A percentile compares a stretch with the other conserved stretches of the same genome.
These are phyloP conservation scores for Melanotaenia duboulayi DNA, from an alignment of 2,113 vertebrate species.

Conservation along the genomic window DNA sequence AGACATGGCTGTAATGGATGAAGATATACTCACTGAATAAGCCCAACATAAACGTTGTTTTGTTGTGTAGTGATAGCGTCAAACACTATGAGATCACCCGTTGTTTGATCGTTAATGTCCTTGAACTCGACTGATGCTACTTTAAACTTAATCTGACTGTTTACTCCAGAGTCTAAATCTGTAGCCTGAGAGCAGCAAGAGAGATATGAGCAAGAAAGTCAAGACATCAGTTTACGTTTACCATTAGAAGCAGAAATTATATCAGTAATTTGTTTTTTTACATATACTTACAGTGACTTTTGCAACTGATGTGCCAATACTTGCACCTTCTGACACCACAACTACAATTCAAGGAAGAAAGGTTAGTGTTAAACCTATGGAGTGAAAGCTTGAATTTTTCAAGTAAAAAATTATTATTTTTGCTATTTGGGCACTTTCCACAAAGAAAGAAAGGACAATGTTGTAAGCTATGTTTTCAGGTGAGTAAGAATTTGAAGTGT, in stretches of 20 bases:
- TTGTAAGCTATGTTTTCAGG: too few relatives aligned
- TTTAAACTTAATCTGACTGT: constrained; percentile 80
- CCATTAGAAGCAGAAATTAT: background rate
- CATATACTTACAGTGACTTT: constrained; percentile 75
- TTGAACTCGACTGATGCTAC: constrained; percentile 79
- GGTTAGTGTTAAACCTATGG: background rate
- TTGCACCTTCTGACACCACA: constrained; percentile 77
- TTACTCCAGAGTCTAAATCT: constrained; percentile 83
- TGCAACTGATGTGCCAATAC: constrained; percentile 73
- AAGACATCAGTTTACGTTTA: background rate
- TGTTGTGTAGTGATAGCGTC: constrained; percentile 58
- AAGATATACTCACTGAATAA: constrained; percentile 75
- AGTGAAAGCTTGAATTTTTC: background rate
- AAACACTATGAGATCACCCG: constrained; percentile 68
- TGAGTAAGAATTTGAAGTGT: too few relatives aligned
- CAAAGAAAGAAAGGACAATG: too few relatives aligned
- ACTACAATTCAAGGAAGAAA: constrained; percentile 52
- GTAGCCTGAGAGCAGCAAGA: constrained; percentile 80
- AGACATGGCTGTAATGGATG: background rate
- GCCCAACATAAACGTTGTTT: constrained; percentile 57
- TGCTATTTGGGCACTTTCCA: too few relatives aligned
- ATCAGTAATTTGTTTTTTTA: background rate
- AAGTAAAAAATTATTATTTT: too few relatives aligned
- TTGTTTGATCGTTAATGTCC: constrained; percentile 19
- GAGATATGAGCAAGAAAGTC: background rate